Evolutionary conservation across 2,888 invertebrate species (phyloP).

Genomic region (Colletes collaris): DNA sequence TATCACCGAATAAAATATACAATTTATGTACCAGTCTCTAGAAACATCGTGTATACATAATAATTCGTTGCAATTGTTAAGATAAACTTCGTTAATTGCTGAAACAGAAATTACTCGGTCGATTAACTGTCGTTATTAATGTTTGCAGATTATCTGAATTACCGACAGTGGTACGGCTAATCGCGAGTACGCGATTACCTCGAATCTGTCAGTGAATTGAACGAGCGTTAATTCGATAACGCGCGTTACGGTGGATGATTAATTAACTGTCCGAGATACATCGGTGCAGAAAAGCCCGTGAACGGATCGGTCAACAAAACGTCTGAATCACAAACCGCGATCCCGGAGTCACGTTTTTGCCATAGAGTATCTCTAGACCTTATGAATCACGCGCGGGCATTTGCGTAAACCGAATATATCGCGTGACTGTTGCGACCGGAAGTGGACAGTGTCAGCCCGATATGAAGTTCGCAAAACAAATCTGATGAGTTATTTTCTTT

Average conservation of each 20-base stretch:
- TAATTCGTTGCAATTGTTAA: too few species aligned
- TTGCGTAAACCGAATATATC: conserved; percentile 29
- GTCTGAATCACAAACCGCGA: conserved; percentile 47
- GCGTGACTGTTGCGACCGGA: conserved; percentile 55
- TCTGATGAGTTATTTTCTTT: not conserved
- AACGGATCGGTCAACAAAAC: conserved; percentile 10
- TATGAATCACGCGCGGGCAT: conserved; percentile 56
- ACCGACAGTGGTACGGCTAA: too few species aligned
- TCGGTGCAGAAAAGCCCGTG: conserved; percentile 16
- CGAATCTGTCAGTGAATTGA: too few species aligned
- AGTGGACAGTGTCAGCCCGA: conserved; percentile 35
- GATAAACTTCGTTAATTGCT: too few species aligned
- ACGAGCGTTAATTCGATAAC: not conserved
- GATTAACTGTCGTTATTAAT: too few species aligned
- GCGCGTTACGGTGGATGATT: not conserved
- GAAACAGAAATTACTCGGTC: too few species aligned
- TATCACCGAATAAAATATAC: too few species aligned
- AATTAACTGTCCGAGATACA: conserved; percentile 1
- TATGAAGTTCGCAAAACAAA: too few species aligned
- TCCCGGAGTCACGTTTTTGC: conserved; percentile 33
- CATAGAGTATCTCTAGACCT: conserved; percentile 38
- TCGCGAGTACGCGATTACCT: too few species aligned
- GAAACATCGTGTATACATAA: too few species aligned
- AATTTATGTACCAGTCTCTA: too few species aligned
- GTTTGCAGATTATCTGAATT: too few species aligned